Conservation (phyloP, 2,797 vertebrate species). For the Monodelphis domestica region DNA sequence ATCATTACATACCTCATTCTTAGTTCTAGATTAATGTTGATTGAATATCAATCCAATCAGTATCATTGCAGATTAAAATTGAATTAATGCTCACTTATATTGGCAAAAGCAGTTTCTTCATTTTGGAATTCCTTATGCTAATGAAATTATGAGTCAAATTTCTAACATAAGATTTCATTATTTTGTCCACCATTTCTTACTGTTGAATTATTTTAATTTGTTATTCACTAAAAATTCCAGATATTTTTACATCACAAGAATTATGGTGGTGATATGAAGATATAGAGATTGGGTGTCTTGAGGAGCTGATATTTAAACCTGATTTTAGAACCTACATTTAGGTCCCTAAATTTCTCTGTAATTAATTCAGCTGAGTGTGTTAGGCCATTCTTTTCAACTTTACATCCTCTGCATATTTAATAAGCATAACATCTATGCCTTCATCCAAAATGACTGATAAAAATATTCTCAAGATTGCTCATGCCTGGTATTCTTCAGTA, state of each 20-base stretch:
- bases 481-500: not conserved
- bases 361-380: not conserved
- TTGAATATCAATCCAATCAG: not conserved
- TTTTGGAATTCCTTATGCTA: not conserved
- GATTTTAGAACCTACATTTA: not conserved
- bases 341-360: not conserved
- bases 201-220: not conserved
- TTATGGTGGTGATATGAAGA: not conserved
- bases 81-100: not conserved
- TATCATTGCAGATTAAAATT: not conserved
- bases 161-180: not conserved
- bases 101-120: not conserved
- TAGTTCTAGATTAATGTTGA: not conserved
- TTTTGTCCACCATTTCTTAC: not conserved
- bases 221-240: not conserved
- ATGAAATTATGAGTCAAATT: not conserved
- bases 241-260: not conserved
- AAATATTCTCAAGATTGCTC: not conserved
- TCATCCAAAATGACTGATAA: not conserved
- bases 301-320: not conserved
- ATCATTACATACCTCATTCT: not conserved
- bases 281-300: not conserved
- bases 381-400: too few species aligned
- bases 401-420: not conserved
- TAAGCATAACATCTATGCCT: not conserved